Base-by-base conservation (phyloP, 2,797 vertebrate genomes). In the Mergus octosetaceus region DNA sequence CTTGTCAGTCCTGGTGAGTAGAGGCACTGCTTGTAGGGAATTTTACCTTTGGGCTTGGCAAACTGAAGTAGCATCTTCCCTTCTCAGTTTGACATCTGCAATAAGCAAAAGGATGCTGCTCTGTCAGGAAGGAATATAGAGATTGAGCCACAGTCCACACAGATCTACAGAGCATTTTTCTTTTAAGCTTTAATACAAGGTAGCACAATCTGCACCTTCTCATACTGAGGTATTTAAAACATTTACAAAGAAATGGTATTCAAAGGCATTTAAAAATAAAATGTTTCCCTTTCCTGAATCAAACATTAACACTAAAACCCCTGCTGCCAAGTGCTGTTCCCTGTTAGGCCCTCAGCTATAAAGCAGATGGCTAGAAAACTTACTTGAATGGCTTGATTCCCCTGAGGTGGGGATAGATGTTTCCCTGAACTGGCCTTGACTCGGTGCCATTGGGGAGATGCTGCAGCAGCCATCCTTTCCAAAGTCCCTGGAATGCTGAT, bases 221-320 rank as follows among this genome's bases (percentile, higher is more conserved):
- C 61, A 91, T 89, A 70, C 97, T 98, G 98, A 98, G 98, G 98
- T 98, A 98, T 98, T 98, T 97, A 97, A 98, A 97, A 98, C 95
- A 94, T 91, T 94, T 96, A 98, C 96, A 98, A 97, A 97, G 79
- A 97, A 98, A 97, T 84, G 57, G 90, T 96, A 96, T 96, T 93
- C 95, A 98, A 97, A 97, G 90, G 89, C 94, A 91, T 97, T 95
- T 96, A 96, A 97, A 97, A 98, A 97, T 97, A 98, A 98, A 95
- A 57, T 19, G 25, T 97, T 94, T 89, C 92, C 93, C 94, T 96
- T 95, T 89, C 93, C 79, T 93, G 87, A 87, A 74, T 79, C 74
- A 89, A 95, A 86, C 76, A 0, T 74, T 83, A 74, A 78, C 53
- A 57, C 80, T 93, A 93, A 87, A 96, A 89, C 58, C 87, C 86